Base-by-base conservation (phyloP, 1,140 invertebrate genomes). In the Zaprionus tsacasi region DNA sequence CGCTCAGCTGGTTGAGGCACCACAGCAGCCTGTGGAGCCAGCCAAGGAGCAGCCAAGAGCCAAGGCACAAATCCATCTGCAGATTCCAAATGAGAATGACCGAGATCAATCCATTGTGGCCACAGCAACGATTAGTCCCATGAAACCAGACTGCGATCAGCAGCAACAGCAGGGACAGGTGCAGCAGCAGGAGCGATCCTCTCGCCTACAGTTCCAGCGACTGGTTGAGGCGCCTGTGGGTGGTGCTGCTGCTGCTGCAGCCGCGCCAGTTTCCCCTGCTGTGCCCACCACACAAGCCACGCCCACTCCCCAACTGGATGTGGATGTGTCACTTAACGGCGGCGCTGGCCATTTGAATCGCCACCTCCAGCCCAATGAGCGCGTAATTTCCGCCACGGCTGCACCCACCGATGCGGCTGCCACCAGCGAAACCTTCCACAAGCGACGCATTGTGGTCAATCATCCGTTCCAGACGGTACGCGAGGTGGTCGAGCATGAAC, bases 401-500 rank as follows among this genome's bases (percentile, higher is more conserved):
- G 94, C 94, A 6, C 94, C 94, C 11, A 91, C 91, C 1, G 92
- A 93, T 70, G 92, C 92, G 0, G 88, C 93, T 4, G 89, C 94
- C 50, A 86, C 93, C 12, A 93, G 93, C 57, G 94, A 95, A 82
- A 93, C 93, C 38, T 94, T 95, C 43, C 94, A 94, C 52, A 95
- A 94, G 35, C 93, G 95, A 55, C 93, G 95, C 43, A 94, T 95
- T 56, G 95, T 95, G 11, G 93, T 95, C 6, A 94, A 93, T 66
- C 92, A 94, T 66, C 95, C 95, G 2, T 94, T 95, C 65, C 94
- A 95, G 78, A 95, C 95, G 3, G 92, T 95, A 12, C 94, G 94
- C 67, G 94, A 95, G 79, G 91, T 94, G 30, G 93, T 94, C 13
- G 92, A 95, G 38, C 93, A 94, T 27, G 94, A 95, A 72, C 94